Percentiles rank a stretch among this genome's conserved stretches.
These are phyloP conservation scores for Mantis religiosa DNA, from an alignment of 2,888 invertebrate genomes.

Conservation along the genomic window DNA sequence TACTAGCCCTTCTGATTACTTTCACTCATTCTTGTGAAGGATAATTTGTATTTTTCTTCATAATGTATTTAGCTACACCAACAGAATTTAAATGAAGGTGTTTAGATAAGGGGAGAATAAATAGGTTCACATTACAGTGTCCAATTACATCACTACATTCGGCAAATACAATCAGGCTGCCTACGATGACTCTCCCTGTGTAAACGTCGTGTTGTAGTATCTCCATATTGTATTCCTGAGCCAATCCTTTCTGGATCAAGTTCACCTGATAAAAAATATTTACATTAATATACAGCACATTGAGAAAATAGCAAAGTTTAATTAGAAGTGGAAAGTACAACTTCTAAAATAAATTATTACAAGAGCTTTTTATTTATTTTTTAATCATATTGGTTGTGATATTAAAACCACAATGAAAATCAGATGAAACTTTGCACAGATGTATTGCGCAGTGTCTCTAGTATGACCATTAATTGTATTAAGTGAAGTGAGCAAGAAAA, in stretches of 20 bases:
- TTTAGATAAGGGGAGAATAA: not conserved
- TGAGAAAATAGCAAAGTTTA: not conserved
- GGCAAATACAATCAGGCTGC: constrained; percentile 53
- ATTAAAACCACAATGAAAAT: too few species aligned
- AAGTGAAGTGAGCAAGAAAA: too few species aligned
- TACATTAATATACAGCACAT: not conserved
- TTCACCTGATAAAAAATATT: constrained; percentile 54
- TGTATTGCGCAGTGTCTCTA: too few species aligned
- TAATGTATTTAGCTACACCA: not conserved
- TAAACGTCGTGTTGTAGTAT: constrained; percentile 55
- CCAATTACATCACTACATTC: constrained; percentile 42
- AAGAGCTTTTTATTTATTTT: too few species aligned
- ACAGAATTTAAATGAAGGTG: not conserved
- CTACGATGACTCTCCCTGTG: constrained; percentile 46
- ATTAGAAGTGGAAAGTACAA: not conserved
- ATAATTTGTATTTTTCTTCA: not conserved
- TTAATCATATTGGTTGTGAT: too few species aligned
- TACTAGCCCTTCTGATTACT: not conserved
- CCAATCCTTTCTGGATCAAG: constrained; percentile 80
- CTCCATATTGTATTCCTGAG: constrained; percentile 63
- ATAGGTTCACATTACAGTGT: not conserved
- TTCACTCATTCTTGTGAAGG: not conserved
- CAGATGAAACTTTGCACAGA: too few species aligned
- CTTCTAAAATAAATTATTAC: not conserved
- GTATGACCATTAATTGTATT: too few species aligned